phyloP scores from a whole-genome alignment of 1,140 invertebrate species.

The Diabrotica undecimpunctata region DNA sequence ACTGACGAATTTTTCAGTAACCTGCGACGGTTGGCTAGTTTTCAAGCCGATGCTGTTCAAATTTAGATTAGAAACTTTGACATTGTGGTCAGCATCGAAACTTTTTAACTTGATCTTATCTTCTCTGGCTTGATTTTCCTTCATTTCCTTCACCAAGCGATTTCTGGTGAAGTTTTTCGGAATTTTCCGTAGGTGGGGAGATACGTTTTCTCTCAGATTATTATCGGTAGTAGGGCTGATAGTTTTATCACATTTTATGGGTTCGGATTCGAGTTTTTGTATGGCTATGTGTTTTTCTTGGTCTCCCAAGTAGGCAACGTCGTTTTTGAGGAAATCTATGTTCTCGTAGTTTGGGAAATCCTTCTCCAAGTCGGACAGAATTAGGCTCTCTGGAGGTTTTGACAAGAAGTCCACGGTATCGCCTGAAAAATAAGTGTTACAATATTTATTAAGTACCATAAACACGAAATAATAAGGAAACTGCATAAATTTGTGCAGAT shows the following conservation, averaged over 20 bases:
- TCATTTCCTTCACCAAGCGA: slow-evolving; percentile 31
- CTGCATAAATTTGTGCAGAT: no score
- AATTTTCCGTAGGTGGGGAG: slow-evolving; percentile 34
- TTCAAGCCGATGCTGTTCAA: slow-evolving; percentile 31
- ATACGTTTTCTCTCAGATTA: slow-evolving; percentile 31
- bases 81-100: neutral
- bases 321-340: slow-evolving; percentile 40
- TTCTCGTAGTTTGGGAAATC: slow-evolving; percentile 41
- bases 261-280: slow-evolving; percentile 26
- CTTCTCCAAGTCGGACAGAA: neutral
- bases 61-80: slow-evolving; percentile 31
- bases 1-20: slow-evolving; percentile 39
- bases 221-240: slow-evolving; percentile 19
- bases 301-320: slow-evolving; percentile 30
- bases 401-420: neutral
- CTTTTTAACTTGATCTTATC: neutral
- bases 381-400: neutral
- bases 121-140: slow-evolving; percentile 12
- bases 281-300: slow-evolving; percentile 36
- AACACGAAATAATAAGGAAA: no score
- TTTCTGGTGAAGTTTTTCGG: slow-evolving; percentile 46
- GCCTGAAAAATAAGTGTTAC: neutral
- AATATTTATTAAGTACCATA: no score
- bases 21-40: slow-evolving; percentile 28
- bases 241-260: slow-evolving; percentile 18